Conservation (phyloP, 2,888 invertebrate species). For the Stenoptilia bipunctidactyla region DNA sequence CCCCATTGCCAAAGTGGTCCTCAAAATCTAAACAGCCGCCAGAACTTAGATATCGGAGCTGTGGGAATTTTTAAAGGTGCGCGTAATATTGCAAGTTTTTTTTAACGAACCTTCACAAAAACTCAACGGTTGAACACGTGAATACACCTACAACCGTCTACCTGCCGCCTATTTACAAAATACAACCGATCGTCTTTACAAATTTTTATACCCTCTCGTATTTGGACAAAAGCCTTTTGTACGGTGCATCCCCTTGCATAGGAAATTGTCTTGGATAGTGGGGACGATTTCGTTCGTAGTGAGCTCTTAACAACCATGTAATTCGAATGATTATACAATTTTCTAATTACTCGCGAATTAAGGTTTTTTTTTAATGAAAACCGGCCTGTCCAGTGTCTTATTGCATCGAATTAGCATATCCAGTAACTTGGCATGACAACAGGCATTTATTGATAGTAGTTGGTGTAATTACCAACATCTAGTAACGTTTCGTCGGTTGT, state of each 20-base stretch:
- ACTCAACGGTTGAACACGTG: constrained; percentile 39
- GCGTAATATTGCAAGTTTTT: constrained; percentile 24
- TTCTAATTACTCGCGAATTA: neutral
- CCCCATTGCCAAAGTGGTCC: no score
- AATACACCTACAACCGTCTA: constrained; percentile 66
- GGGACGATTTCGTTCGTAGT: no score
- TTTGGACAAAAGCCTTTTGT: constrained; percentile 24
- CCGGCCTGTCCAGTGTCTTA: no score
- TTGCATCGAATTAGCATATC: neutral
- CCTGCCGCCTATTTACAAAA: constrained; percentile 62
- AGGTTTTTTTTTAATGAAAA: no score
- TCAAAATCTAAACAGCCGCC: no score
- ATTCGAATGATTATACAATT: constrained; percentile 15
- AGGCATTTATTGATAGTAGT: constrained; percentile 11
- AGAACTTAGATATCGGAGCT: constrained; percentile 11
- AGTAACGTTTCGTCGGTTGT: constrained; percentile 33
- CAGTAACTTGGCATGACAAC: neutral
- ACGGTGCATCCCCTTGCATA: constrained; percentile 26
- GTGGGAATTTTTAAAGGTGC: constrained; percentile 62
- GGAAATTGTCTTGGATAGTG: no score
- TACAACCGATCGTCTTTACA: constrained; percentile 47
- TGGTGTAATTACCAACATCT: constrained; percentile 16
- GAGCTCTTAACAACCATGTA: constrained; percentile 2
- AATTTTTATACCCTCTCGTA: constrained; percentile 42
- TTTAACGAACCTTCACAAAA: constrained; percentile 24